Conservation (phyloP, 2,113 vertebrate genomes). For the Gymnogyps californianus region DNA sequence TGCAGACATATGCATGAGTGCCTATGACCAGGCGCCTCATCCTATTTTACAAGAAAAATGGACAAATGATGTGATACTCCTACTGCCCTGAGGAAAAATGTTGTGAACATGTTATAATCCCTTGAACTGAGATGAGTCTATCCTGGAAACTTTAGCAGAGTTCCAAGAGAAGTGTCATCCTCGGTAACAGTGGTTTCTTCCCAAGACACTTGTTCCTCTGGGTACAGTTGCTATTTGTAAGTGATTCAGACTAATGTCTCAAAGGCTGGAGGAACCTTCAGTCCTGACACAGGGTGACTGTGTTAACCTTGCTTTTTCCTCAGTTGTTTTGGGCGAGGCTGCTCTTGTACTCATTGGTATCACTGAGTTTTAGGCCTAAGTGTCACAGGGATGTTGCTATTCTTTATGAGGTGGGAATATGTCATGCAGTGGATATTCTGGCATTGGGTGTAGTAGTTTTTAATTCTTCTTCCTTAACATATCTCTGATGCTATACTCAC, state of each 20-base stretch:
- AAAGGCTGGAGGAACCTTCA: not conserved
- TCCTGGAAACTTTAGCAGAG: not conserved
- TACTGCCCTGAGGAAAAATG: not conserved
- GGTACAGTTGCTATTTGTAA: not conserved
- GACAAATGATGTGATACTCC: not conserved
- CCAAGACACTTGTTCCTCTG: not conserved
- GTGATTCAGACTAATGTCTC: not conserved
- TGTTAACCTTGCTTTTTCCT: not conserved
- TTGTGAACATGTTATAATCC: not conserved
- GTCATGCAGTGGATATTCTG: not conserved
- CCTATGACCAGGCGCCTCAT: not conserved
- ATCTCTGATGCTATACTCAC: not conserved
- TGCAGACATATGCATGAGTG: not conserved
- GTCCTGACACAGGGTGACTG: not conserved
- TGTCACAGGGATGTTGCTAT: not conserved
- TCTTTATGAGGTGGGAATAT: not conserved
- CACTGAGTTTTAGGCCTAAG: not conserved
- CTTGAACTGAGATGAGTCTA: not conserved
- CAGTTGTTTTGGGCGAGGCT: not conserved
- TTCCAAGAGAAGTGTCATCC: conserved; percentile 14
- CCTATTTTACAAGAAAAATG: not conserved
- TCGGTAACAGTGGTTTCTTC: conserved; percentile 17
- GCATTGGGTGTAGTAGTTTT: not conserved
- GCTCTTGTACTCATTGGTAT: not conserved
- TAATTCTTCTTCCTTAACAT: not conserved